Evolutionary conservation across 2,797 vertebrate genomes (phyloP).

Genomic region (Delichon dasypus): DNA sequence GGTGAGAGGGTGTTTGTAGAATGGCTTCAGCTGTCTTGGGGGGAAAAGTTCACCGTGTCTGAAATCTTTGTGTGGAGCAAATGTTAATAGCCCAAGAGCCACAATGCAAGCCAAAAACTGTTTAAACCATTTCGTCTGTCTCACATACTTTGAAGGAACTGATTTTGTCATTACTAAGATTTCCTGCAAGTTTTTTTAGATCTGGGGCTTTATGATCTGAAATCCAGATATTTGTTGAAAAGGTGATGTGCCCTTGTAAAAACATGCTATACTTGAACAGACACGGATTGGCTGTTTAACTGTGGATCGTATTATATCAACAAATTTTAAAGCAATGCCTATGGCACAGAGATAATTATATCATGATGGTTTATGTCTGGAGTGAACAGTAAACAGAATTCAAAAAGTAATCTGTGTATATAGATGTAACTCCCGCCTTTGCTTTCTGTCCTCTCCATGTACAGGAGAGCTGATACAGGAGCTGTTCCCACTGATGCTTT

Average conservation of each 20-base stretch:
- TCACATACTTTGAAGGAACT: not conserved
- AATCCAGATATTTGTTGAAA: not conserved
- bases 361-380: not conserved
- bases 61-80: conserved; percentile 51
- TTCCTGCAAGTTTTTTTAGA: not conserved
- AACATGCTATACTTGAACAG: not conserved
- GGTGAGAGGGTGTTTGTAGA: not conserved
- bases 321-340: not conserved
- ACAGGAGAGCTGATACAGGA: not conserved
- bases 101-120: not conserved
- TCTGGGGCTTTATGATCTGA: not conserved
- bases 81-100: conserved; percentile 44
- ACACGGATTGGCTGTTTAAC: not conserved
- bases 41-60: conserved; percentile 53
- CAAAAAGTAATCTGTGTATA: not conserved
- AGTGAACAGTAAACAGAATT: not conserved
- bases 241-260: not conserved
- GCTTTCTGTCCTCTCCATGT: not conserved
- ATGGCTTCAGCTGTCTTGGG: not conserved
- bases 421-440: not conserved
- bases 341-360: not conserved
- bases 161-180: not conserved
- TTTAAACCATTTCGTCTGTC: not conserved
- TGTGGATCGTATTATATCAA: not conserved
- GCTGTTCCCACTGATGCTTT: not conserved